phyloP scores from a whole-genome alignment of 2,113 vertebrate species.

The Neomonachus schauinslandi region DNA sequence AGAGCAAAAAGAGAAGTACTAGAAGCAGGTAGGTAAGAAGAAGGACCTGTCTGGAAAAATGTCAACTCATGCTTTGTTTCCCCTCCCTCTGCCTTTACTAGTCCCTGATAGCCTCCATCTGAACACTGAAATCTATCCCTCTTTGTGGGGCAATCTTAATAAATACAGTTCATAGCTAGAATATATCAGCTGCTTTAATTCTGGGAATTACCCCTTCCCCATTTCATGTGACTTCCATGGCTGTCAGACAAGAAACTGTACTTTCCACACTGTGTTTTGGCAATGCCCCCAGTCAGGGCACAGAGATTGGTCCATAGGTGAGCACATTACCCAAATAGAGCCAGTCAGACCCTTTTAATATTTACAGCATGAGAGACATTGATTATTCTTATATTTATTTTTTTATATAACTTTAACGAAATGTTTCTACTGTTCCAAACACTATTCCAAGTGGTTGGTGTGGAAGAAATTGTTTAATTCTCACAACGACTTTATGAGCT shows the following conservation, averaged over 20 bases:
- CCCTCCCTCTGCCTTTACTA: neutral
- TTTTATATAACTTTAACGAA: neutral
- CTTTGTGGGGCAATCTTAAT: neutral
- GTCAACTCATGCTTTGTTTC: neutral
- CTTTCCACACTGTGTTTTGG: too few relatives aligned
- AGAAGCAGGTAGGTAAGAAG: neutral
- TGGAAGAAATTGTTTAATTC: neutral
- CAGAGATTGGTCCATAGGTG: neutral
- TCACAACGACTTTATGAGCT: neutral
- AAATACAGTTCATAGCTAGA: neutral
- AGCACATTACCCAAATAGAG: neutral
- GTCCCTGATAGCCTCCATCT: neutral
- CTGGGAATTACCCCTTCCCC: too few relatives aligned
- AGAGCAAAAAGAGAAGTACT: neutral
- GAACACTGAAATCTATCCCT: neutral
- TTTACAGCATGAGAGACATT: neutral
- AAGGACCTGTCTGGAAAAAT: neutral
- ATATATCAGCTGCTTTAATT: neutral
- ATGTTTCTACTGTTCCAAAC: neutral
- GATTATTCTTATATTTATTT: neutral
- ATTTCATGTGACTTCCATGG: neutral
- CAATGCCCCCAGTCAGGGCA: fast-evolving
- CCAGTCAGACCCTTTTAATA: neutral
- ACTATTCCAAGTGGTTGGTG: neutral
- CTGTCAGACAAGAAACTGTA: neutral